Evolutionary conservation across 2,888 invertebrate species (phyloP), one percentile per base, ranked within the genome.

Genomic region (Drosophila pseudotalamancana): DNA sequence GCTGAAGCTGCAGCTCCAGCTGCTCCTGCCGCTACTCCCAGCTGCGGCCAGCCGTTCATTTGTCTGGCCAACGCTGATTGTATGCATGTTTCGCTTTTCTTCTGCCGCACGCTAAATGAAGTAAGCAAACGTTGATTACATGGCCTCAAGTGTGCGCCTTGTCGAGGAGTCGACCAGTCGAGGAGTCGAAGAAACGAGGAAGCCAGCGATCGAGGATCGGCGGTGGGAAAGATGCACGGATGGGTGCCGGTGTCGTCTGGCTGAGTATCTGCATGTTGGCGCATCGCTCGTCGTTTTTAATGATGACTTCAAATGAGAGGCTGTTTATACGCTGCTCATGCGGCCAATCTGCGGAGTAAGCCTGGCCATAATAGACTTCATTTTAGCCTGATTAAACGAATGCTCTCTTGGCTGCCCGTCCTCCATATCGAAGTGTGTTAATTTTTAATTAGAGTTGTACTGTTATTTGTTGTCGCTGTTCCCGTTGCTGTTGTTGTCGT

Each of bases 101-200:
- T 79, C 66, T 81, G 87, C 84, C 87, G 87, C 81, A 84, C 81
- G 83, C 87, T 86, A 84, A 84, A 84, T 84, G 83, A 84, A 84
- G 87, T 84, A 84, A 84, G 83, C 83, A 86, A 84, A 84, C 84
- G 79, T 84, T 84, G 83, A 84, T 84, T 84, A 84, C 83, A 84
- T 84, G 87, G 87, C 83, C 83, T 86, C 87, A 86, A 84, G 83
- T 84, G 87, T 81, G 84, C 84, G 84, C 83, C 72, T 59, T 72
- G 75, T 56, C 70, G n/a, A 35, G 63, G 60, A 56, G 71, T 66
- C 73, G 71, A 57, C 71, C 71, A 12, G 50, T 37, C 35, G 65
- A 40, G 40, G 53, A 51, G 23, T n/a, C 25, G 40, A 9, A 5
- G 12, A n/a, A n/a, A n/a, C n/a, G n/a, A n/a, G n/a, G n/a, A n/a